phyloP scores from a whole-genome alignment of 2,113 vertebrate species.

The Megalops atlanticus region DNA sequence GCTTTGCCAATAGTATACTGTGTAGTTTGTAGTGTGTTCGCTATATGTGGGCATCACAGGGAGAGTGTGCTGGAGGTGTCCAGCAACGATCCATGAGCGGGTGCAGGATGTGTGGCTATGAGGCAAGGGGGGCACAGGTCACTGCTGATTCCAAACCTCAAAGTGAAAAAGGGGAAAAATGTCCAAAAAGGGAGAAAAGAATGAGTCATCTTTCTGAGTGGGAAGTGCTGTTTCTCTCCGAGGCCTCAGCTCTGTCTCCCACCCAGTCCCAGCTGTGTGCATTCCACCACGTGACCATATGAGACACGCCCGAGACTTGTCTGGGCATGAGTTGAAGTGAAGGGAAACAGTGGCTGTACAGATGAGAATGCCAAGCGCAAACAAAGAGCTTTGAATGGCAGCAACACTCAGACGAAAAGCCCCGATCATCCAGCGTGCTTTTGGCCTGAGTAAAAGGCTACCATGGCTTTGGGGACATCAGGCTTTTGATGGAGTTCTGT shows the following conservation, averaged over 20 bases:
- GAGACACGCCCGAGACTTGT: not conserved
- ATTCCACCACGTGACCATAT: not conserved
- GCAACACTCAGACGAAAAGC: slow-evolving; percentile 8
- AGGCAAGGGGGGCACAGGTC: no score
- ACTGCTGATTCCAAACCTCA: no score
- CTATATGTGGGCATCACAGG: no score
- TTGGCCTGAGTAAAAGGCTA: slow-evolving; percentile 11
- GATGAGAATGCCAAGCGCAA: slow-evolving; percentile 13
- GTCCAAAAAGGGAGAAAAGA: no score
- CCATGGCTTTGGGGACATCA: not conserved
- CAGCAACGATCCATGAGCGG: no score
- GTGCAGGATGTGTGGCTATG: no score
- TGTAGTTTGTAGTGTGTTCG: no score
- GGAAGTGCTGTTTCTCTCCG: not conserved
- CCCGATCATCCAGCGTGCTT: not conserved
- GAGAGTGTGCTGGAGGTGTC: no score
- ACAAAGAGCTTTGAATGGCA: slow-evolving; percentile 9
- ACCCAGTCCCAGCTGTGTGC: not conserved
- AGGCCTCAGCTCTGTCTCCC: not conserved
- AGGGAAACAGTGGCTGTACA: not conserved
- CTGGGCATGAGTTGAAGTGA: not conserved
- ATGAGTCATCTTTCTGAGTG: not conserved
- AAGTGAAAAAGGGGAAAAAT: no score
- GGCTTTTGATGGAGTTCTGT: slow-evolving; percentile 8
- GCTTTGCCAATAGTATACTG: no score